phyloP scores from a whole-genome alignment of 2,797 vertebrate species.

The Etheostoma perlongum region DNA sequence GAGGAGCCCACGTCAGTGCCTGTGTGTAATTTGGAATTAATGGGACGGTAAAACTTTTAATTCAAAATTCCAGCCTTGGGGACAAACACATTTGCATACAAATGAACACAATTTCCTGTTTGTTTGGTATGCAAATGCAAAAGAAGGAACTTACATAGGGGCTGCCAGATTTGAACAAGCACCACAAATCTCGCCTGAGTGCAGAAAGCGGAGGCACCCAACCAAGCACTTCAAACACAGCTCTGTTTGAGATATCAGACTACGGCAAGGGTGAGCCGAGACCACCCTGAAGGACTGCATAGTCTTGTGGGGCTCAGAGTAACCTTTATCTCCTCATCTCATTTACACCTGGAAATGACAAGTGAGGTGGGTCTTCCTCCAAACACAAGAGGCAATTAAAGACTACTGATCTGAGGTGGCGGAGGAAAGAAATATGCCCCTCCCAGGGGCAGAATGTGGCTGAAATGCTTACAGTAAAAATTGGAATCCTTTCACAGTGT shows the following conservation, averaged over 20 bases:
- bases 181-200: slow-evolving; percentile 42
- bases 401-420: slow-evolving; percentile 59
- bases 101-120: slow-evolving; percentile 91
- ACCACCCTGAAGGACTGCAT: slow-evolving; percentile 70
- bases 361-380: slow-evolving; percentile 70
- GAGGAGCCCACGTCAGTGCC: slow-evolving; percentile 80
- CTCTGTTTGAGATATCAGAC: slow-evolving; percentile 79
- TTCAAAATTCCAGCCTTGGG: slow-evolving; percentile 88
- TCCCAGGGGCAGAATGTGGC: slow-evolving; percentile 62
- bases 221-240: slow-evolving; percentile 83
- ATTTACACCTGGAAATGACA: slow-evolving; percentile 84
- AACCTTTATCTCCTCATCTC: slow-evolving; percentile 79
- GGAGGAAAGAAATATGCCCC: slow-evolving; percentile 30
- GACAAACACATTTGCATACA: slow-evolving; percentile 90
- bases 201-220: slow-evolving; percentile 73
- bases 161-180: slow-evolving; percentile 71
- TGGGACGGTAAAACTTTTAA: slow-evolving; percentile 89
- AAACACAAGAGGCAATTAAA: slow-evolving; percentile 80
- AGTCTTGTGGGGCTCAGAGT: slow-evolving; percentile 57
- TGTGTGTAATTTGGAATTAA: slow-evolving; percentile 89
- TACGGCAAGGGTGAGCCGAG: slow-evolving; percentile 67
- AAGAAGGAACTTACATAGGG: slow-evolving; percentile 76
- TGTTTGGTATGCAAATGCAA: slow-evolving; percentile 88
- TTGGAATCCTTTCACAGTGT: slow-evolving; percentile 67
- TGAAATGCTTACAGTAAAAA: slow-evolving; percentile 44